These are phyloP conservation scores for Copidosoma aretas DNA, from an alignment of 2,888 invertebrate genomes.

Conservation along the genomic window DNA sequence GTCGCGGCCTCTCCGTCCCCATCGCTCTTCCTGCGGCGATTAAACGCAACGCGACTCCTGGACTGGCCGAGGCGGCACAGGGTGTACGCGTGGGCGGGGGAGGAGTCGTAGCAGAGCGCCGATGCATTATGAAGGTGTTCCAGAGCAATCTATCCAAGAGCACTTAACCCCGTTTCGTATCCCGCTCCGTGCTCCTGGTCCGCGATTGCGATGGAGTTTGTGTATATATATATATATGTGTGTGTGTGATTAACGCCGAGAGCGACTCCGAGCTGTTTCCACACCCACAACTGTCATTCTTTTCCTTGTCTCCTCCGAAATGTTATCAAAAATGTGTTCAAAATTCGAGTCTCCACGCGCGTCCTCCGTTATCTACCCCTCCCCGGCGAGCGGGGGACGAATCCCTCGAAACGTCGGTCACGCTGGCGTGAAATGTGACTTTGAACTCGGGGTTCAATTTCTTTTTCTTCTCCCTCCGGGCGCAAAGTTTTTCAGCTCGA, in stretches of 20 bases:
- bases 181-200: neutral
- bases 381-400: neutral
- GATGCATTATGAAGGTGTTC: constrained; percentile 31
- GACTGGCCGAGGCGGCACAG: neutral
- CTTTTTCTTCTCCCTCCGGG: neutral
- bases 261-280: constrained; percentile 6
- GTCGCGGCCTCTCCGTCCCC: too few relatives aligned
- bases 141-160: constrained; percentile 32
- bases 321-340: too few relatives aligned
- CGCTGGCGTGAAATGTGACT: neutral
- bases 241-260: constrained; percentile 25
- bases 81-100: neutral
- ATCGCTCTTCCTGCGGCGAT: too few relatives aligned
- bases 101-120: neutral
- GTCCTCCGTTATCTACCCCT: too few relatives aligned
- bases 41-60: neutral
- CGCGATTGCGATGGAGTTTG: constrained; percentile 22
- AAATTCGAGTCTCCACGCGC: too few relatives aligned
- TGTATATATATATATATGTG: too few relatives aligned
- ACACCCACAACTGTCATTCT: neutral
- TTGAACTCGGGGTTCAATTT: constrained; percentile 13
- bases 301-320: neutral
- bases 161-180: constrained; percentile 35
- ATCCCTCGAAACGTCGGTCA: neutral
- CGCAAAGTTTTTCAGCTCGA: constrained; percentile 12